These are phyloP conservation scores for Hippocampus abdominalis DNA, from an alignment of 2,113 vertebrate species.

Conservation along the genomic window DNA sequence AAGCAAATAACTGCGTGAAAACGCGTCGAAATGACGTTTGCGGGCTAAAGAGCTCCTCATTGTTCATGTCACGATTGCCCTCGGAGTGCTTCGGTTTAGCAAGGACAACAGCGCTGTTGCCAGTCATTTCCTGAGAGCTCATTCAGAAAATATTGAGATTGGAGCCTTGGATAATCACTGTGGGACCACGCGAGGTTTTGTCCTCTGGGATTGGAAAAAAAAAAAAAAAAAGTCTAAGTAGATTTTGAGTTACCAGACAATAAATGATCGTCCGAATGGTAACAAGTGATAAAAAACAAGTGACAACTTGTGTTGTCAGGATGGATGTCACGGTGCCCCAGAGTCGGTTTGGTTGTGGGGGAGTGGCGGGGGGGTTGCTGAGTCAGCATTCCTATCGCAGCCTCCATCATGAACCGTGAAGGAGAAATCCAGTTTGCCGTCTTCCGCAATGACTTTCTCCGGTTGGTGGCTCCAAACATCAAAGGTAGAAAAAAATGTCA, in stretches of 20 bases:
- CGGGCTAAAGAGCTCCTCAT: conserved; percentile 25
- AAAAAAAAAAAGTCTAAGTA: not conserved
- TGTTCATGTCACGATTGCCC: conserved; percentile 31
- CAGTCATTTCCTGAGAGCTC: conserved; percentile 45
- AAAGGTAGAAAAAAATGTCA: not conserved
- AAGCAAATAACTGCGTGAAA: not conserved
- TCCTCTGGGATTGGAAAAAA: conserved; percentile 21
- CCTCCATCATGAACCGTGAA: conserved; percentile 24
- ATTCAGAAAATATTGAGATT: conserved; percentile 43
- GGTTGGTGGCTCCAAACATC: conserved; percentile 2
- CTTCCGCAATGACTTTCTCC: conserved; percentile 33
- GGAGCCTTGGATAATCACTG: conserved; percentile 5
- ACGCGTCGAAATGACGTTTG: conserved; percentile 22
- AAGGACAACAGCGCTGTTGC: conserved; percentile 38
- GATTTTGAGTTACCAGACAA: not conserved
- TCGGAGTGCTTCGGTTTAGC: conserved; percentile 33
- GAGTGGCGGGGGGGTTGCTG: not conserved
- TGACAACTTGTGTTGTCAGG: conserved; percentile 5
- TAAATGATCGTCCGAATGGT: not conserved
- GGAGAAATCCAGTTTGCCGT: conserved; percentile 8
- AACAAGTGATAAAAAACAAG: not conserved
- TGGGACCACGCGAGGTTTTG: conserved; percentile 7
- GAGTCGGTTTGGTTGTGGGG: not conserved
- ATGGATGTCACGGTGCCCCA: not conserved
- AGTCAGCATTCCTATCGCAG: conserved; percentile 33